Evolutionary conservation across 2,113 vertebrate species (phyloP).

Genomic region (Nyctereutes procyonoides): DNA sequence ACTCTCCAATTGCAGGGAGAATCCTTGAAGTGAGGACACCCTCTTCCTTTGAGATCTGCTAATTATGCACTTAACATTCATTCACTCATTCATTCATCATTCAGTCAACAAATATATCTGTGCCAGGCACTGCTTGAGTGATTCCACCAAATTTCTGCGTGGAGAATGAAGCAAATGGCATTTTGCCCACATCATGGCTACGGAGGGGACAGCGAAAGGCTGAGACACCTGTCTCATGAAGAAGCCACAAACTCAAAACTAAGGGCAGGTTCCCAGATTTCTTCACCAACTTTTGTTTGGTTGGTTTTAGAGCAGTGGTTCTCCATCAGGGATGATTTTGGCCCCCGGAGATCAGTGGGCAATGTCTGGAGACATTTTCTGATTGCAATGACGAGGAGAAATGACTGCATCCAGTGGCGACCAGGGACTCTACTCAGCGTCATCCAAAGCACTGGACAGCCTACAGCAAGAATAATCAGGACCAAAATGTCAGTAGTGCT

Average conservation of each 20-base stretch:
- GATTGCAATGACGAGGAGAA: fast-evolving
- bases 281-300: neutral
- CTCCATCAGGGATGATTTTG: neutral
- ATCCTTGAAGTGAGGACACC: neutral
- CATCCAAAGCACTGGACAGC: no score
- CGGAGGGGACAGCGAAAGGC: no score
- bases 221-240: neutral
- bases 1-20: neutral
- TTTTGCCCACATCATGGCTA: neutral
- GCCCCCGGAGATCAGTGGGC: no score
- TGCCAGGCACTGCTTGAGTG: fast-evolving
- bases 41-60: neutral
- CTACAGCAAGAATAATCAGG: neutral
- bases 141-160: fast-evolving
- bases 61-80: no score
- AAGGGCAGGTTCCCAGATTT: neutral
- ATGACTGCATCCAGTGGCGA: neutral
- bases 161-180: neutral
- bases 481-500: neutral
- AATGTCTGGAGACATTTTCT: neutral
- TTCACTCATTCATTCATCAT: neutral
- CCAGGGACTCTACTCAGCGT: neutral
- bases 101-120: neutral
- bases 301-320: slow-evolving; percentile 9
- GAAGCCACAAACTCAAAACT: neutral